Percentiles rank a stretch among this genome's conserved stretches.
Evolutionary conservation across 2,797 vertebrate genomes (phyloP).

Genomic region (Tapera naevia): DNA sequence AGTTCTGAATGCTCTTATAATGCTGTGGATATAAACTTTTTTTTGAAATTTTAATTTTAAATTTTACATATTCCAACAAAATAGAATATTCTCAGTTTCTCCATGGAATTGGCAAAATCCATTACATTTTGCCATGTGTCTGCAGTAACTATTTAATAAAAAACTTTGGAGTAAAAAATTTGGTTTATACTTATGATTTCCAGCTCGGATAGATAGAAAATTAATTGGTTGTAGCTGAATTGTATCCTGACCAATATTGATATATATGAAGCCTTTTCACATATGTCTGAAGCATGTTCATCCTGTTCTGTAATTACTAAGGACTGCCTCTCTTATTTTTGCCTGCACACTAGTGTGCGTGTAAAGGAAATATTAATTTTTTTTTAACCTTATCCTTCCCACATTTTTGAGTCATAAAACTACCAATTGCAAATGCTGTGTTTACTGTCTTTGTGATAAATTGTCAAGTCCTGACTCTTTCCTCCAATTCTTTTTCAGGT

Average conservation of each 20-base stretch:
- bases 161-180: not conserved
- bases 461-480: not conserved
- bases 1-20: too few species aligned
- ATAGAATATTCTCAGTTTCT: not conserved
- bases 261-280: not conserved
- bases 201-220: not conserved
- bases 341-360: not conserved
- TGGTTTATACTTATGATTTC: not conserved
- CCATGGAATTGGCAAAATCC: not conserved
- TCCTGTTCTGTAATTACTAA: not conserved
- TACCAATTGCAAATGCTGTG: not conserved
- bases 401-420: not conserved
- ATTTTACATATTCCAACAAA: not conserved
- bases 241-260: not conserved
- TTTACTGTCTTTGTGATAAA: not conserved
- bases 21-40: not conserved
- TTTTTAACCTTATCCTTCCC: not conserved
- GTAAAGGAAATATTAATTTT: not conserved
- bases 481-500: not conserved
- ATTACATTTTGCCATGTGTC: not conserved
- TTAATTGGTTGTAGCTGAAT: not conserved
- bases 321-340: not conserved
- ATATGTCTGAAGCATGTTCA: not conserved
- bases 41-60: too few species aligned
- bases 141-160: not conserved